Evolutionary conservation across 92 coral and sea anemone species (phyloP).

Genomic region (Palythoa heliodiscus): DNA sequence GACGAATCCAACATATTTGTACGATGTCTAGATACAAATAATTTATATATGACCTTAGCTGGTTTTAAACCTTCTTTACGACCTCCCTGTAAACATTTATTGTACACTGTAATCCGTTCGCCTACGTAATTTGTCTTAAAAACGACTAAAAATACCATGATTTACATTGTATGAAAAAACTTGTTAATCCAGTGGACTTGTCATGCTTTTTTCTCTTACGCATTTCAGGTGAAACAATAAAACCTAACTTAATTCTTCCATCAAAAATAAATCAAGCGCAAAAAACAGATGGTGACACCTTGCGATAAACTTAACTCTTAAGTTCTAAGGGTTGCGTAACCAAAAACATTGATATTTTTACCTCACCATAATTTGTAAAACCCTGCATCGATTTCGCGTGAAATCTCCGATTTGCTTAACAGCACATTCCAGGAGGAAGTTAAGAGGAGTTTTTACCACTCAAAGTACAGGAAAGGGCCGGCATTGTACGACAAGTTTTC

Average conservation of each 20-base stretch:
- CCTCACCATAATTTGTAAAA: background rate
- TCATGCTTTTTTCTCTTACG: background rate
- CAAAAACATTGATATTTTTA: background rate
- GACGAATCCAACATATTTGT: background rate
- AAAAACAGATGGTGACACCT: background rate
- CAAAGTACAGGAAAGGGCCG: background rate
- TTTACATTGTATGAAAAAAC: slow-evolving; percentile 7
- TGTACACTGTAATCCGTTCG: slow-evolving; percentile 16
- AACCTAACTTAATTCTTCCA: background rate
- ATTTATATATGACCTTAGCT: background rate
- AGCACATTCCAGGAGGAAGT: background rate
- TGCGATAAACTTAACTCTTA: background rate
- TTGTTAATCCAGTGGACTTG: slow-evolving; percentile 18
- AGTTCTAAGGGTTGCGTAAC: no score
- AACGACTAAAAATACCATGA: background rate
- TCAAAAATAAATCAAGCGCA: background rate
- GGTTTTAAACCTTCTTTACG: background rate
- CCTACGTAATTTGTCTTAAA: slow-evolving; percentile 10
- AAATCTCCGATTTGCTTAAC: background rate
- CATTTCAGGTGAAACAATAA: background rate
- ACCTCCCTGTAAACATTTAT: background rate
- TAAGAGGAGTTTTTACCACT: background rate
- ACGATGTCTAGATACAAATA: background rate
- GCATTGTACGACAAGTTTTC: background rate
- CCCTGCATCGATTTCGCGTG: background rate